phyloP scores from a whole-genome alignment of 2,113 vertebrate species.

The Dromas ardeola region DNA sequence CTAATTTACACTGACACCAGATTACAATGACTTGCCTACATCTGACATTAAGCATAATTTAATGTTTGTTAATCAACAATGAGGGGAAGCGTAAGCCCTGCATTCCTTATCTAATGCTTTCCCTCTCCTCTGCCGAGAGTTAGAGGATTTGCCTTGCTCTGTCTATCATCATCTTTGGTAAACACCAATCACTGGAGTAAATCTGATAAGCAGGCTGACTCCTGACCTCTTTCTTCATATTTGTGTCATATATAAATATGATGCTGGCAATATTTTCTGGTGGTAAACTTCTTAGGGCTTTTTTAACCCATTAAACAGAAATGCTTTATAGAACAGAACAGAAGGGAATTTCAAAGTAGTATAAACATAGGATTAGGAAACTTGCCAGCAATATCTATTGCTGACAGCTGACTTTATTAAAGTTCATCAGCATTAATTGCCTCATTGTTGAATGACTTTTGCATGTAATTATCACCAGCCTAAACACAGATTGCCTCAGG shows the following conservation, averaged over 20 bases:
- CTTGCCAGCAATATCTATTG: constrained; percentile 72
- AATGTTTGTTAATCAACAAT: constrained; percentile 48
- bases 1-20: background rate
- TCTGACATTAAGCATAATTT: constrained; percentile 2
- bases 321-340: constrained; percentile 63
- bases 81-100: background rate
- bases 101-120: background rate
- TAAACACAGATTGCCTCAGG: constrained; percentile 75
- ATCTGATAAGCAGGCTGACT: constrained; percentile 60
- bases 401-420: constrained; percentile 78
- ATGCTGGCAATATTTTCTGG: constrained; percentile 59
- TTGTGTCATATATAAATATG: constrained; percentile 53
- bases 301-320: constrained; percentile 66
- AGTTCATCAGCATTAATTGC: constrained; percentile 79
- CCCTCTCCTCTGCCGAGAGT: constrained; percentile 10
- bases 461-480: constrained; percentile 74
- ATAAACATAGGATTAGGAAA: constrained; percentile 73
- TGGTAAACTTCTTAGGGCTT: constrained; percentile 31
- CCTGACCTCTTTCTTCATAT: constrained; percentile 54
- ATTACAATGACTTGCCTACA: background rate
- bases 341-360: constrained; percentile 72
- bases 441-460: constrained; percentile 71
- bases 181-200: constrained; percentile 56
- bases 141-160: constrained; percentile 36
- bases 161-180: constrained; percentile 52